These are phyloP conservation scores for Euzetes globulus DNA, from an alignment of 2,888 invertebrate species.

Conservation along the genomic window DNA sequence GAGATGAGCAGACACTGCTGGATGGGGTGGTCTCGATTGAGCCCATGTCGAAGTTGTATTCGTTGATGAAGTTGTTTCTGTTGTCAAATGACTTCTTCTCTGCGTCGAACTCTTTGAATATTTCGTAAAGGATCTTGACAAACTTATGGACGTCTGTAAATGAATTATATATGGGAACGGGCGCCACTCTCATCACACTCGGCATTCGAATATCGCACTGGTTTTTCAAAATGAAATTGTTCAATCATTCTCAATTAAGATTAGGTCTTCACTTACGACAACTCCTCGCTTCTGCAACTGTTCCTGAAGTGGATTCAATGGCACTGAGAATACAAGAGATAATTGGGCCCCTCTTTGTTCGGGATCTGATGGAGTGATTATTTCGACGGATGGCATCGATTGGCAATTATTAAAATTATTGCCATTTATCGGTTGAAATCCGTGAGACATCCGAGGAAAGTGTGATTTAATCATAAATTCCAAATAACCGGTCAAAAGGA, in stretches of 20 bases:
- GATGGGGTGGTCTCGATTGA: background rate
- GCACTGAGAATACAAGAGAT: constrained; percentile 50
- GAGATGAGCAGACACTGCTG: background rate
- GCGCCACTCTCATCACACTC: constrained; percentile 52
- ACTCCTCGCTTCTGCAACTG: constrained; percentile 52
- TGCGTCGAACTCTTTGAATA: constrained; percentile 32
- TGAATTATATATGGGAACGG: constrained; percentile 53
- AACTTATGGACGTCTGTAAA: constrained; percentile 51
- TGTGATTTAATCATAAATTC: constrained; percentile 49
- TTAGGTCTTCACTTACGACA: constrained; percentile 52
- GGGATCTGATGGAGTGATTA: constrained; percentile 53
- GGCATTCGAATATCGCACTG: constrained; percentile 54
- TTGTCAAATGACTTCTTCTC: background rate
- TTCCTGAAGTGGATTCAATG: constrained; percentile 48
- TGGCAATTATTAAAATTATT: background rate
- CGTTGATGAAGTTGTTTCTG: background rate
- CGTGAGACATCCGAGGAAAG: constrained; percentile 40
- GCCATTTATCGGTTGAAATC: background rate
- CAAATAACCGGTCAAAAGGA: constrained; percentile 53
- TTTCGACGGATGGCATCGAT: constrained; percentile 42
- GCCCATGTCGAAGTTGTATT: background rate
- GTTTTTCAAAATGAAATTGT: constrained; percentile 40
- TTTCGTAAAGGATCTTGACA: constrained; percentile 43
- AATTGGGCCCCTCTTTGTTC: constrained; percentile 53
- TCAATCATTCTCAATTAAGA: no score